A percentile compares a stretch with the other conserved stretches of the same genome.
These are phyloP conservation scores for Cryptophagus acutangulus DNA, from an alignment of 2,888 invertebrate genomes.

Conservation along the genomic window DNA sequence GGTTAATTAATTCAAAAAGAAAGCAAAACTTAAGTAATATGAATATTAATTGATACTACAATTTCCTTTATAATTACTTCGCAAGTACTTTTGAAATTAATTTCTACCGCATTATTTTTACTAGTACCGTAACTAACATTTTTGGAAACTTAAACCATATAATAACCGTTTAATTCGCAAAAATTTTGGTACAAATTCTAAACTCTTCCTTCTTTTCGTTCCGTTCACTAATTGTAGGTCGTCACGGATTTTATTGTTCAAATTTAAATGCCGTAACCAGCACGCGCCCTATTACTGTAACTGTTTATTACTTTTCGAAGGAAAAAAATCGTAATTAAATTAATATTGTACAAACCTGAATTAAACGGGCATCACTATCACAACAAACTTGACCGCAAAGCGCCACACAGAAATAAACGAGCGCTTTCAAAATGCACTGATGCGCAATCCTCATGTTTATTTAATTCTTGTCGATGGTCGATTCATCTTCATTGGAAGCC, in stretches of 20 bases:
- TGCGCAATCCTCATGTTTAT: slow-evolving; percentile 9
- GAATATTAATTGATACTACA: background rate
- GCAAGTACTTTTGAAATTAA: too few species aligned
- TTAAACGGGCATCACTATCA: slow-evolving; percentile 31
- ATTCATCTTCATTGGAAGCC: slow-evolving; percentile 19
- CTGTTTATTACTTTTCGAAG: slow-evolving; percentile 13
- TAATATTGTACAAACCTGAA: slow-evolving; percentile 29
- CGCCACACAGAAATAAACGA: slow-evolving; percentile 13
- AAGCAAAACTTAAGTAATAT: background rate
- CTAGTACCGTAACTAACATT: too few species aligned
- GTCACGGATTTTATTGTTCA: slow-evolving; percentile 35
- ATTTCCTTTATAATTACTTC: too few species aligned
- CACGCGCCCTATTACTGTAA: slow-evolving; percentile 16
- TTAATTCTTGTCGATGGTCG: slow-evolving; percentile 6
- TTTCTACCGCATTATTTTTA: too few species aligned
- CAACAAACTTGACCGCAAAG: slow-evolving; percentile 12
- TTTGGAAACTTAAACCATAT: too few species aligned
- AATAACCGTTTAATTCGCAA: too few species aligned
- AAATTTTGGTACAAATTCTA: too few species aligned
- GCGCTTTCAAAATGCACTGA: slow-evolving; percentile 9
- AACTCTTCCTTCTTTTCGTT: slow-evolving; percentile 30
- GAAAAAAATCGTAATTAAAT: slow-evolving; percentile 5
- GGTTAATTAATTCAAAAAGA: background rate
- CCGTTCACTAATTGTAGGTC: slow-evolving; percentile 37
- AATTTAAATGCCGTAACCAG: slow-evolving; percentile 32